These are phyloP conservation scores for Apostichopus californicus DNA, from an alignment of 35 echinoderm and acorn worm species.

Conservation along the genomic window DNA sequence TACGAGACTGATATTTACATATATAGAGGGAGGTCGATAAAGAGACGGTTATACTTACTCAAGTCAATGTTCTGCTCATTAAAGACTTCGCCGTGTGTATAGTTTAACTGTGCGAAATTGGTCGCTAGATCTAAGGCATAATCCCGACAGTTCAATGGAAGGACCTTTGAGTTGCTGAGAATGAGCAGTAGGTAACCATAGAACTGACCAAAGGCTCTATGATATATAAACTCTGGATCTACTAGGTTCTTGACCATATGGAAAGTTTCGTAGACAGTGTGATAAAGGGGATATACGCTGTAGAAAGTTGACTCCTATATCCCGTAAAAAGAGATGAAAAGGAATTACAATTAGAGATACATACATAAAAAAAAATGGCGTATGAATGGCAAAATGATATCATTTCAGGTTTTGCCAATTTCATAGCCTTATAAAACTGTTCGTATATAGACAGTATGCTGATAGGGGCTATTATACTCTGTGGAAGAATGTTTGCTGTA, in stretches of 20 bases:
- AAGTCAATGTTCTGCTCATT: background rate
- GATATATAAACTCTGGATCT: constrained; percentile 60
- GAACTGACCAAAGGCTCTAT: constrained; percentile 42
- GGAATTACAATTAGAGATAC: background rate
- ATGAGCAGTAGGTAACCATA: constrained; percentile 20
- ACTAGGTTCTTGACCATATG: constrained; percentile 51
- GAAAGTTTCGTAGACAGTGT: constrained; percentile 66
- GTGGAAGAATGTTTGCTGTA: too few relatives aligned
- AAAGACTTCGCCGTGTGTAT: background rate
- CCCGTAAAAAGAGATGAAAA: background rate
- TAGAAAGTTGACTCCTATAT: background rate
- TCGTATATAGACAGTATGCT: too few relatives aligned
- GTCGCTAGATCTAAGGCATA: background rate
- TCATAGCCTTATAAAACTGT: too few relatives aligned
- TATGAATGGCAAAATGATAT: too few relatives aligned
- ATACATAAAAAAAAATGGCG: too few relatives aligned
- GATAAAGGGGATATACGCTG: constrained; percentile 58
- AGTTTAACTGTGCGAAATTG: background rate
- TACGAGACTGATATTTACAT: too few relatives aligned
- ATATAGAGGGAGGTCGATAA: background rate
- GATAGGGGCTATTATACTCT: too few relatives aligned
- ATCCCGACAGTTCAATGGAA: constrained; percentile 50
- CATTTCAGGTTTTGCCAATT: too few relatives aligned
- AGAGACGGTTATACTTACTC: constrained; percentile 12
- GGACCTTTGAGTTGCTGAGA: background rate